These are phyloP conservation scores for Argya squamiceps DNA, from an alignment of 2,797 vertebrate genomes.

Conservation along the genomic window DNA sequence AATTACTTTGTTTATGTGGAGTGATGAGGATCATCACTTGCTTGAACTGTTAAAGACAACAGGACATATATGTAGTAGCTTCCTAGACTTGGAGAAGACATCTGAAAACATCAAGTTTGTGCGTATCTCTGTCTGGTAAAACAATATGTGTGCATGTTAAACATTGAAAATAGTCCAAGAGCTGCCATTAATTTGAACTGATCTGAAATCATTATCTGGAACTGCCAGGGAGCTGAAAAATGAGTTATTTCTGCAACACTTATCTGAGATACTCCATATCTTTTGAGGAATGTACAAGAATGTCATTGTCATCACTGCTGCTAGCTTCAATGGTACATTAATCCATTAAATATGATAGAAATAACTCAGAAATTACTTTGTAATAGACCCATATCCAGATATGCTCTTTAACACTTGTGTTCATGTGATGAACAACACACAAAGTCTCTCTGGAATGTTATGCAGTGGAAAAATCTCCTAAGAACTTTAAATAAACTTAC, in stretches of 20 bases:
- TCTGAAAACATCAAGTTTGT: constrained; percentile 25
- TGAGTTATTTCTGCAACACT: neutral
- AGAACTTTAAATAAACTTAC: neutral
- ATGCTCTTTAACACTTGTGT: neutral
- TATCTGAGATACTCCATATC: neutral
- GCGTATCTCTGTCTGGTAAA: constrained; percentile 41
- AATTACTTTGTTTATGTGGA: neutral
- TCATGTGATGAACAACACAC: neutral
- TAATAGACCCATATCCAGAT: neutral
- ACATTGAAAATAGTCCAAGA: constrained; percentile 59
- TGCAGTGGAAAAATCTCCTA: neutral
- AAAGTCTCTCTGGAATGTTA: neutral
- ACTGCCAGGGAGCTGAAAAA: constrained; percentile 24
- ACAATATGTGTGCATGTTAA: constrained; percentile 50
- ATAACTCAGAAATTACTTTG: neutral
- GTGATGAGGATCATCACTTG: neutral
- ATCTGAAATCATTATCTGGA: constrained; percentile 37
- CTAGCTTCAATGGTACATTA: neutral
- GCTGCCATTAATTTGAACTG: constrained; percentile 50
- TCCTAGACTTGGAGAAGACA: constrained; percentile 40
- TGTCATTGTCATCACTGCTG: neutral
- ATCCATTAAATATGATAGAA: neutral
- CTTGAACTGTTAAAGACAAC: neutral
- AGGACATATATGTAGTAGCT: neutral
- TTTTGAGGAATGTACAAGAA: neutral